Evolutionary conservation across 2,888 invertebrate species (phyloP), one percentile per base, ranked within the genome.

Genomic region (Automeris io): DNA sequence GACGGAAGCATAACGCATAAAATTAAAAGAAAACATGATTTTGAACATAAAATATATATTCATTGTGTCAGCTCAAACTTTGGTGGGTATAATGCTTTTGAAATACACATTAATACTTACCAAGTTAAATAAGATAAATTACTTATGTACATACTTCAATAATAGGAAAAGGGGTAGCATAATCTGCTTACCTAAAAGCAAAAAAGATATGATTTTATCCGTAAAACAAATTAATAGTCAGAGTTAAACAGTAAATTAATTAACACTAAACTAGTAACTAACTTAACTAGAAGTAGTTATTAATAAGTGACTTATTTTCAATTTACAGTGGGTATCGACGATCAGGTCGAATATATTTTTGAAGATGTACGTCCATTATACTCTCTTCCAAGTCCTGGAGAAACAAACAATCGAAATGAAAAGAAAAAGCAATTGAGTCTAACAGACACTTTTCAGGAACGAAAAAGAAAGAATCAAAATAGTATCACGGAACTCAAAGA

Each of bases 61-160:
- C 78, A 90, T 58, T 88, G 91, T 44, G 77, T 91, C 32, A 91
- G 91, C 54, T 87, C 89, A 32, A 78, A 65, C 46, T 88, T 88
- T 70, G 90, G 90, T 90, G 69, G 69, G 57, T 54, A 13, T 29
- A 22, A 9, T 37, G 25, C 40, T 39, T 34, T n/a, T 18, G 24
- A 29, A 16, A 26, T 26, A 19, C 2, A 18, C 18, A 13, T 8
- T 4, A 13, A 35, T 32, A 18, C 19, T 26, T 1, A 13, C 16
- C 13, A 13, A 13, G n/a, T n/a, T n/a, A n/a, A n/a, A n/a, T n/a
- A n/a, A n/a, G n/a, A n/a, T n/a, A n/a, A n/a, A n/a, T n/a, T n/a
- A n/a, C n/a, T n/a, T n/a, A n/a, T n/a, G n/a, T n/a, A n/a, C n/a
- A n/a, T n/a, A n/a, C n/a, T n/a, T n/a, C n/a, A n/a, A n/a, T n/a